A percentile compares a stretch with the other conserved stretches of the same genome.
Evolutionary conservation across 2,797 vertebrate genomes (phyloP).

Genomic region (Austrolebias charrua): DNA sequence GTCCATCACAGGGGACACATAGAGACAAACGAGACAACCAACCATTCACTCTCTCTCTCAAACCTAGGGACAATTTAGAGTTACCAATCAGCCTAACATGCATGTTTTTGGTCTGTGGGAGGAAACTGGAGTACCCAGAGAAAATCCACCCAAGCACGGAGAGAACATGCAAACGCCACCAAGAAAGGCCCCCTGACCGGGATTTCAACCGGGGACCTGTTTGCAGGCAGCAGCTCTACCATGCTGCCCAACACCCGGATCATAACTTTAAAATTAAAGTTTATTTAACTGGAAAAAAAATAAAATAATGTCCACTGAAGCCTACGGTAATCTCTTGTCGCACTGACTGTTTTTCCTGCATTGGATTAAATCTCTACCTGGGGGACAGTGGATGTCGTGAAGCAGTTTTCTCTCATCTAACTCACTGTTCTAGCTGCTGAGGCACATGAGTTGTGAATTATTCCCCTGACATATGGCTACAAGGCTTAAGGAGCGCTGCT

Average conservation of each 20-base stretch:
- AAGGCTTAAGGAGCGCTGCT: slow-evolving; percentile 64
- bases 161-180: too few species aligned
- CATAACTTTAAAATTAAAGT: background rate
- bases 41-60: too few species aligned
- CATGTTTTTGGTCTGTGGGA: too few species aligned
- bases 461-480: slow-evolving; percentile 56
- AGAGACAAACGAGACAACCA: too few species aligned
- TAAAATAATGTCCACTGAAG: background rate
- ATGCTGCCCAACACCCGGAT: background rate
- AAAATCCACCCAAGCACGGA: too few species aligned
- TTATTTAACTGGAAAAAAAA: background rate
- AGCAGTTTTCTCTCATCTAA: slow-evolving; percentile 45
- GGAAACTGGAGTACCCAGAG: too few species aligned
- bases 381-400: slow-evolving; percentile 4
- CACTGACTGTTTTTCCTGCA: background rate
- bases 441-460: slow-evolving; percentile 53
- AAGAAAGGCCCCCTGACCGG: too few species aligned
- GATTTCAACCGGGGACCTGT: too few species aligned
- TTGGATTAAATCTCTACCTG: background rate
- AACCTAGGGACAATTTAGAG: too few species aligned
- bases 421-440: slow-evolving; percentile 41
- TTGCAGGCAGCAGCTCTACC: too few species aligned
- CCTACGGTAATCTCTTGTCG: background rate
- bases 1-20: too few species aligned
- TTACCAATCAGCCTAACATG: too few species aligned